These are phyloP conservation scores for Dinothrombium tinctorium DNA, from an alignment of 1,140 invertebrate genomes.

Conservation along the genomic window DNA sequence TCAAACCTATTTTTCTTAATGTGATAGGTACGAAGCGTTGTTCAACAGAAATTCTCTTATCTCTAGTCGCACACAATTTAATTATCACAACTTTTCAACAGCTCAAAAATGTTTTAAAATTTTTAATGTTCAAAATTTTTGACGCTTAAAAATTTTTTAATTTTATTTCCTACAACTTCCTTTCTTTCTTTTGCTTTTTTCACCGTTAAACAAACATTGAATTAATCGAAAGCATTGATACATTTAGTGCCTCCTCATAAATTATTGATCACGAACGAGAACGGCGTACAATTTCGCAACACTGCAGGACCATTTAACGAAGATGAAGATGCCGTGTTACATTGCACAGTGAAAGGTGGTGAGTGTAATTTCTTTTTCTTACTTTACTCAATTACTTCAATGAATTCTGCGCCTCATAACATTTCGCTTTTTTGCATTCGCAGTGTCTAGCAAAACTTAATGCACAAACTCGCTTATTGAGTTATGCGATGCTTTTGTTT, in stretches of 20 bases:
- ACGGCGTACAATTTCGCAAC: conserved; percentile 1
- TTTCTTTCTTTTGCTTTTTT: neutral
- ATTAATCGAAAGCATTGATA: neutral
- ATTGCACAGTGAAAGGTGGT: conserved; percentile 64
- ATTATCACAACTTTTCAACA: conserved; percentile 1
- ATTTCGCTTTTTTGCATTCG: neutral
- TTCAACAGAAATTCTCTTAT: too few relatives aligned
- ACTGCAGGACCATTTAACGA: conserved; percentile 50
- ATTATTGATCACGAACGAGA: neutral
- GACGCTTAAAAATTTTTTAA: neutral
- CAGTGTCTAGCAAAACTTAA: neutral
- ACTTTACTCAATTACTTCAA: neutral
- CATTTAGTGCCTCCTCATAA: neutral
- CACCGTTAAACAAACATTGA: neutral
- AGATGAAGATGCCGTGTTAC: conserved; percentile 48
- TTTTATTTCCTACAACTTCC: neutral
- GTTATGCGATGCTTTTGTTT: too few relatives aligned
- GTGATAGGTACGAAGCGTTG: conserved; percentile 14
- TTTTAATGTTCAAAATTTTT: neutral
- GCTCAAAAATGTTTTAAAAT: neutral
- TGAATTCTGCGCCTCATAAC: neutral
- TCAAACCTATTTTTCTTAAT: conserved; percentile 11
- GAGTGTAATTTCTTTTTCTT: conserved; percentile 22
- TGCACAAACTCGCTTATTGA: too few relatives aligned
- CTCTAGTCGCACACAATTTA: neutral